Evolutionary conservation across 2,888 invertebrate genomes (phyloP).

Genomic region (Ceraclea dissimilis): DNA sequence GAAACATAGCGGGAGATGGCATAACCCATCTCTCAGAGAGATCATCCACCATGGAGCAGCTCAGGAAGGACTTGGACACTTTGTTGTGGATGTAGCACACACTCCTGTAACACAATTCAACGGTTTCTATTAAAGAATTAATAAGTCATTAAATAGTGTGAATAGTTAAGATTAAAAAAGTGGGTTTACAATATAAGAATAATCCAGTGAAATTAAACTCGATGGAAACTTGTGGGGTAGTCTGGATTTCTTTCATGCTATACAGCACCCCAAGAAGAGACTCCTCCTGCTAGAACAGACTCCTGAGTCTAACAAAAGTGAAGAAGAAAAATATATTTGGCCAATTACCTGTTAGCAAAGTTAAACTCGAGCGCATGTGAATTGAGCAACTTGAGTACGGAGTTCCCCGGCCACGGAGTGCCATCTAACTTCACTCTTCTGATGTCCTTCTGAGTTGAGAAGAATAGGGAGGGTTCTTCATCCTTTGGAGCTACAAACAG

Average conservation of each 20-base stretch:
- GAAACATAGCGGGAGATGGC: conserved; percentile 53
- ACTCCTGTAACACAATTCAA: conserved; percentile 37
- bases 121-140: too few species aligned
- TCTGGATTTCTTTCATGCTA: too few species aligned
- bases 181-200: too few species aligned
- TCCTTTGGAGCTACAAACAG: conserved; percentile 50
- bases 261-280: too few species aligned
- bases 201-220: too few species aligned
- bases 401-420: conserved; percentile 37
- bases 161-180: neutral
- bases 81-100: conserved; percentile 67
- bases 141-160: neutral
- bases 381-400: conserved; percentile 37
- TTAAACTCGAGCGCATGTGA: conserved; percentile 41
- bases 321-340: too few species aligned
- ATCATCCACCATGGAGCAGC: conserved; percentile 61
- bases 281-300: too few species aligned
- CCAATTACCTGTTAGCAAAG: conserved; percentile 37
- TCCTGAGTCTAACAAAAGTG: too few species aligned
- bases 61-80: conserved; percentile 46
- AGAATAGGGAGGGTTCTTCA: conserved; percentile 58
- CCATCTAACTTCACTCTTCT: conserved; percentile 54
- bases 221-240: too few species aligned
- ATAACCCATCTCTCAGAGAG: conserved; percentile 51
- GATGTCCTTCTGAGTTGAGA: conserved; percentile 60